Conservation (phyloP, 2,888 invertebrate genomes). For the Eumerus sabulonum region DNA sequence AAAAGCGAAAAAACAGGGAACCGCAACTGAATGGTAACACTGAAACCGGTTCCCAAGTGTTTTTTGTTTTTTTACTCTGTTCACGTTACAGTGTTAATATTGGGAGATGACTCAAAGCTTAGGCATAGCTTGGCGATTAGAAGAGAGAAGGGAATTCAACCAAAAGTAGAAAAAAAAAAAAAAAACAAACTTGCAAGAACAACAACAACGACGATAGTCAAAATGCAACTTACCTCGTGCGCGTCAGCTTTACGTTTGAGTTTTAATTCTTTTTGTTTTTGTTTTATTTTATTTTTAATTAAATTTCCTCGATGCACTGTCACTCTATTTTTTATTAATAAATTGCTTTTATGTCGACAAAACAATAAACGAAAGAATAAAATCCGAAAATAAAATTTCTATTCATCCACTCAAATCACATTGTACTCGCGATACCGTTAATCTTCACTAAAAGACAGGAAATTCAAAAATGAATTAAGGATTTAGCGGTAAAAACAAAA, state of each 20-base stretch:
- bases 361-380: constrained; percentile 6
- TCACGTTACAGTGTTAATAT: constrained; percentile 41
- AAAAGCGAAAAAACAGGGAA: constrained; percentile 14
- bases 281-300: constrained; percentile 24
- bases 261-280: constrained; percentile 6
- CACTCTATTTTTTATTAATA: constrained; percentile 1
- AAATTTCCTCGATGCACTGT: constrained; percentile 35
- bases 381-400: constrained; percentile 23
- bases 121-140: constrained; percentile 37
- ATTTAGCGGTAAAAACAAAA: constrained; percentile 37
- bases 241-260: constrained; percentile 24
- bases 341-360: background rate
- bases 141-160: background rate
- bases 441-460: constrained; percentile 40
- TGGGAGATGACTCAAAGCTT: constrained; percentile 57
- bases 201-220: too few species aligned
- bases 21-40: constrained; percentile 47
- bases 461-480: constrained; percentile 41
- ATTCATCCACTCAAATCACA: constrained; percentile 39
- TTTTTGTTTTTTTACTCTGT: constrained; percentile 33
- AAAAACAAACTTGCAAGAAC: background rate
- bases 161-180: constrained; percentile 5
- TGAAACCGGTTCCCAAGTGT: constrained; percentile 59
- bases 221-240: constrained; percentile 48
- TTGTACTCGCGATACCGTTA: constrained; percentile 44